Conservation (phyloP, 2,888 invertebrate genomes). For the Cryptophagus acutangulus region DNA sequence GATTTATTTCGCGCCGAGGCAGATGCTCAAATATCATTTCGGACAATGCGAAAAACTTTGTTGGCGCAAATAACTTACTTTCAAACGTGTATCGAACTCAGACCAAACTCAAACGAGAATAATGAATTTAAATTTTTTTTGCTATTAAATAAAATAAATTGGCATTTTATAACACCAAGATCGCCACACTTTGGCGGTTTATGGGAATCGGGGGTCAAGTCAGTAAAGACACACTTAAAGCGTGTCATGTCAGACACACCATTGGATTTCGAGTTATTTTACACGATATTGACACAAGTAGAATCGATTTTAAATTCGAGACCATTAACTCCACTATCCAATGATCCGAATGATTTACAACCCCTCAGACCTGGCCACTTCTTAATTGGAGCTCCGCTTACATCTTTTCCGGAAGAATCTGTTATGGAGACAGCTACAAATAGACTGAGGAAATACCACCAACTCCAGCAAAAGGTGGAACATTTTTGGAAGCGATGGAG, state of each 20-base stretch:
- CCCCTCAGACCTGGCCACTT: background rate
- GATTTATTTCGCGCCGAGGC: background rate
- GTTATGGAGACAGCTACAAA: too few species aligned
- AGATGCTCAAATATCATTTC: background rate
- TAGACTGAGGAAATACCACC: too few species aligned
- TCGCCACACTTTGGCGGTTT: background rate
- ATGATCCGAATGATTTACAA: slow-evolving; percentile 1
- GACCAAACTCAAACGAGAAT: background rate
- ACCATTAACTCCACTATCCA: background rate
- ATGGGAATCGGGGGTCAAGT: background rate
- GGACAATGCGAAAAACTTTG: background rate
- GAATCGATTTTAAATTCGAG: slow-evolving; percentile 1
- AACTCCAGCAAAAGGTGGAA: too few species aligned
- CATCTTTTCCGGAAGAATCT: too few species aligned
- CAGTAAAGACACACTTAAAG: background rate
- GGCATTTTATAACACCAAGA: background rate
- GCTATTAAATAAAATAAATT: background rate
- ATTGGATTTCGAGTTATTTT: background rate
- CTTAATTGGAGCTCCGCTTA: too few species aligned
- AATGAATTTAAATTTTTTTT: background rate
- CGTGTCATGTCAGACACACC: background rate
- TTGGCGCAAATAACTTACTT: background rate
- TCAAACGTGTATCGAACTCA: background rate
- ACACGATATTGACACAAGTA: background rate
- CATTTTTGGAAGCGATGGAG: too few species aligned